Evolutionary conservation across 2,888 invertebrate genomes (phyloP).

Genomic region (Cerastis rubricosa): DNA sequence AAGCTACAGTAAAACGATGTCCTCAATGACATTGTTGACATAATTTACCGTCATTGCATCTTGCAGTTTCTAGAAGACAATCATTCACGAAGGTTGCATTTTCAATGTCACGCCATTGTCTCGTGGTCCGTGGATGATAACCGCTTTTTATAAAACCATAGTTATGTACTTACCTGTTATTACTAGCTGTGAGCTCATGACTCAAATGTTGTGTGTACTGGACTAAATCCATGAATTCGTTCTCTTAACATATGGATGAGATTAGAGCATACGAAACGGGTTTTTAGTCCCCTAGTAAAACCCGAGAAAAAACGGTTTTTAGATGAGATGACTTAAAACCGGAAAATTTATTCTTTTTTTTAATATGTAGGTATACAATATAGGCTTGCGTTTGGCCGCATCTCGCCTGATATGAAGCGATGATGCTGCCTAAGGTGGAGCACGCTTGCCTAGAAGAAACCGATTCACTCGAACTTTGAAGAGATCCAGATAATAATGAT

Average conservation of each 20-base stretch:
- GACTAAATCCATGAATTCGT: not conserved
- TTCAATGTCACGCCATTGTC: conserved; percentile 85
- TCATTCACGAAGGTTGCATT: conserved; percentile 76
- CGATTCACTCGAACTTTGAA: too few relatives aligned
- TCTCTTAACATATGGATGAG: too few relatives aligned
- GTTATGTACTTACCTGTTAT: conserved; percentile 20
- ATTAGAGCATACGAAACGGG: too few relatives aligned
- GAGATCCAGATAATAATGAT: too few relatives aligned
- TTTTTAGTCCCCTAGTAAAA: too few relatives aligned
- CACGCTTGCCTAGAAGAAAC: too few relatives aligned
- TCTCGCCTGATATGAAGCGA: too few relatives aligned
- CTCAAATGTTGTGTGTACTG: conserved; percentile 8
- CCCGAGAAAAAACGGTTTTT: too few relatives aligned
- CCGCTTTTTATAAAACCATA: conserved; percentile 61
- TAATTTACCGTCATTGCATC: conserved; percentile 71
- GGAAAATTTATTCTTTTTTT: not conserved
- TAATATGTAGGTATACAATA: too few relatives aligned
- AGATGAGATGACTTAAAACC: not conserved
- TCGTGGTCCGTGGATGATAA: conserved; percentile 70
- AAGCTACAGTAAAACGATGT: conserved; percentile 44
- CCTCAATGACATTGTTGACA: conserved; percentile 48
- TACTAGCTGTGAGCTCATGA: conserved; percentile 13
- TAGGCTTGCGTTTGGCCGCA: too few relatives aligned
- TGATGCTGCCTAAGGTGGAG: too few relatives aligned
- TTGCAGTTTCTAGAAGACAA: conserved; percentile 69